phyloP scores from a whole-genome alignment of 2,888 invertebrate genomes.

The Ptychoptera albimana region DNA sequence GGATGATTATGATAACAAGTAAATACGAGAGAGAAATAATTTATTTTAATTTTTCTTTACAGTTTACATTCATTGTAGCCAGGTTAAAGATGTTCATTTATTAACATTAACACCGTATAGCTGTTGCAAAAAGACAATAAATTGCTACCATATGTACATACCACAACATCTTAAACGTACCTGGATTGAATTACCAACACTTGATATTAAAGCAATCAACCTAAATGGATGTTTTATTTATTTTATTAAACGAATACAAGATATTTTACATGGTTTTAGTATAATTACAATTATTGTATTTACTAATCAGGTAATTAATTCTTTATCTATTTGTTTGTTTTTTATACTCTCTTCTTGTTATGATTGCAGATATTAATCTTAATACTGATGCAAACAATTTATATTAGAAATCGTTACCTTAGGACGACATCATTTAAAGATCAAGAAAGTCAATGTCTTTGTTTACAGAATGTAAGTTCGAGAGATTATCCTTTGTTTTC shows the following conservation, averaged over 20 bases:
- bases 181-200: conserved; percentile 6
- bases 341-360: too few relatives aligned
- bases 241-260: conserved; percentile 1
- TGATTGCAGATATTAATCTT: too few relatives aligned
- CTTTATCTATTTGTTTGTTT: too few relatives aligned
- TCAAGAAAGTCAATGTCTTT: too few relatives aligned
- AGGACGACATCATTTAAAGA: too few relatives aligned
- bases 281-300: background rate
- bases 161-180: background rate
- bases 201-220: conserved; percentile 7
- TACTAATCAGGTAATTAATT: background rate
- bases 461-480: too few relatives aligned
- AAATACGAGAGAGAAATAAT: too few relatives aligned
- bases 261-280: background rate
- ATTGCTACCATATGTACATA: conserved; percentile 7
- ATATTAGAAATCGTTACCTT: too few relatives aligned
- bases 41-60: background rate
- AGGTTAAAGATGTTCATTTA: background rate
- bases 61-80: background rate
- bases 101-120: conserved; percentile 10
- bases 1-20: background rate
- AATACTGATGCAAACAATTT: too few relatives aligned
- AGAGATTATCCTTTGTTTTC: too few relatives aligned
- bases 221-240: conserved; percentile 7
- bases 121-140: conserved; percentile 9